Evolutionary conservation across 1,140 invertebrate genomes (phyloP).

Genomic region (Lordiphosa clarofinis): DNA sequence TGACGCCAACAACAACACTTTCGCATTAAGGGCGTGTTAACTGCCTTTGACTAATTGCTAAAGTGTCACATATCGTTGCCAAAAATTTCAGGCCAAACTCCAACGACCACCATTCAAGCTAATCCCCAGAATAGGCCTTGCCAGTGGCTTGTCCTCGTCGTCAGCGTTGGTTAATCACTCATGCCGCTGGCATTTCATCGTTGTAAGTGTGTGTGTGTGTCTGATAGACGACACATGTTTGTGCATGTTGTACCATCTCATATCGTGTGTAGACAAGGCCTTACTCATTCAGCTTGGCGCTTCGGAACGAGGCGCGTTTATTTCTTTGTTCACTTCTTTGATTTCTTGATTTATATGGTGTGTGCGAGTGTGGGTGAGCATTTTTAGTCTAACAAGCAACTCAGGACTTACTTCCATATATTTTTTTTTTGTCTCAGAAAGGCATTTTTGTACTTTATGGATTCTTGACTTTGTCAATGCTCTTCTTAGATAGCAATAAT

Average conservation of each 20-base stretch:
- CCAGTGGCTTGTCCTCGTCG: background rate
- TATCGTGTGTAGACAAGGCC: constrained; percentile 23
- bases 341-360: constrained; percentile 48
- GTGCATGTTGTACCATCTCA: constrained; percentile 12
- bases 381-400: too few species aligned
- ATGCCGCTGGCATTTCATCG: constrained; percentile 21
- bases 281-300: constrained; percentile 26
- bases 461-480: too few species aligned
- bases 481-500: too few species aligned
- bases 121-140: constrained; percentile 33
- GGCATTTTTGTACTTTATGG: too few species aligned
- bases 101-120: constrained; percentile 22
- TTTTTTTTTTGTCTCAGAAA: too few species aligned
- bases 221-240: constrained; percentile 29
- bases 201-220: constrained; percentile 7
- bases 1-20: constrained; percentile 2
- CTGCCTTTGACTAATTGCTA: constrained; percentile 49
- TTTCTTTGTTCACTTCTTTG: constrained; percentile 53
- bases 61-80: constrained; percentile 37
- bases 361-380: background rate
- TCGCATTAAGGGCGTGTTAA: constrained; percentile 38
- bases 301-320: constrained; percentile 24
- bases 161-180: constrained; percentile 40
- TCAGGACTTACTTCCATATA: too few species aligned
- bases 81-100: constrained; percentile 28